Evolutionary conservation across 2,797 vertebrate genomes (phyloP).

Genomic region (Echeneis naucrates): DNA sequence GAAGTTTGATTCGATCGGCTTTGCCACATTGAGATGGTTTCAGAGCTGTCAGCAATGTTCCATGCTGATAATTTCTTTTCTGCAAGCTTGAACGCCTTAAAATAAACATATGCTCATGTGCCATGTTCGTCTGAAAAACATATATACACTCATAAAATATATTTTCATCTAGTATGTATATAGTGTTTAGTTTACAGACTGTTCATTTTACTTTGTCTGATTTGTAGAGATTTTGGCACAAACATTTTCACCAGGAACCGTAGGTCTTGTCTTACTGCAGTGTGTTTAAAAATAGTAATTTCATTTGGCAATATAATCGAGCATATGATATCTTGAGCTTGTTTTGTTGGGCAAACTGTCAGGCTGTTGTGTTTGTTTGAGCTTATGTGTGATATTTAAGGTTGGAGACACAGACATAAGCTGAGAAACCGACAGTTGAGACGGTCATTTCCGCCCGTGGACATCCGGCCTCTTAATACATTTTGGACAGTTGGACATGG

Average conservation of each 20-base stretch:
- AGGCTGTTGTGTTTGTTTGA: conserved; percentile 11
- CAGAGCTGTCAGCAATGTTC: not conserved
- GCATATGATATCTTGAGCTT: too few species aligned
- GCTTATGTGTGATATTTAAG: not conserved
- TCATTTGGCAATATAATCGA: too few species aligned
- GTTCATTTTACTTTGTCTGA: not conserved
- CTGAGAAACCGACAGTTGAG: conserved; percentile 39
- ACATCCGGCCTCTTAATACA: conserved; percentile 49
- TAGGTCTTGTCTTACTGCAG: not conserved
- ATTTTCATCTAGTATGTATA: not conserved
- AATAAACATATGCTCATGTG: not conserved
- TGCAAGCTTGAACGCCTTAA: not conserved
- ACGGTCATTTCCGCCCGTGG: conserved; percentile 30
- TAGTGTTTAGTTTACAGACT: too few species aligned
- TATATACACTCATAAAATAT: too few species aligned
- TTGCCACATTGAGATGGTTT: conserved; percentile 5
- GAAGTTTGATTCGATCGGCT: conserved; percentile 3
- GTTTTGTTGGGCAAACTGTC: not conserved
- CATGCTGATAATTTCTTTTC: not conserved
- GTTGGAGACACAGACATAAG: not conserved
- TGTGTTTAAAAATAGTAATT: too few species aligned
- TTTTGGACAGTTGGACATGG: too few species aligned
- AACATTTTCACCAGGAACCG: not conserved
- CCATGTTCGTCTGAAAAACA: too few species aligned
- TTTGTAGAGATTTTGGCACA: not conserved